A percentile compares a stretch with the other conserved stretches of the same genome.
These are phyloP conservation scores for Ptychadena robeensis DNA, from an alignment of 2,797 vertebrate species.

Conservation along the genomic window DNA sequence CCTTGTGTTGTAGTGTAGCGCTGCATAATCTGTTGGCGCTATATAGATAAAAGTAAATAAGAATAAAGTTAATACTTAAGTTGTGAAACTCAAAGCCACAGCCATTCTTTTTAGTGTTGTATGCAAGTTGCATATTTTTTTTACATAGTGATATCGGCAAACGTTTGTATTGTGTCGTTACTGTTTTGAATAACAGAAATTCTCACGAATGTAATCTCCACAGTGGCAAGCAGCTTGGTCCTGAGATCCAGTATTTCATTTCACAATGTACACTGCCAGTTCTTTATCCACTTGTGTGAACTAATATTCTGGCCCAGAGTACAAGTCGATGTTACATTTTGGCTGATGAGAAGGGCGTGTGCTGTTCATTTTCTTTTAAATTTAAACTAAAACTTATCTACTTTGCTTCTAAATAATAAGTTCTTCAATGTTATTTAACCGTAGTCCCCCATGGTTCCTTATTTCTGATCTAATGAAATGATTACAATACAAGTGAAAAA, in stretches of 20 bases:
- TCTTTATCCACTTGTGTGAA: not conserved
- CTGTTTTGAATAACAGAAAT: not conserved
- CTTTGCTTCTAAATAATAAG: not conserved
- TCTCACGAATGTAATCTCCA: not conserved
- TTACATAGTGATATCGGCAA: not conserved
- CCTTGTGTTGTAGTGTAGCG: too few species aligned
- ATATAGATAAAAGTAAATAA: too few species aligned
- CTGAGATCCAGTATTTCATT: conserved; percentile 1
- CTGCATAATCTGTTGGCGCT: too few species aligned
- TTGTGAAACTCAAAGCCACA: too few species aligned
- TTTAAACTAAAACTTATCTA: not conserved
- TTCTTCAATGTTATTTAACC: not conserved
- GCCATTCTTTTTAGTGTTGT: not conserved
- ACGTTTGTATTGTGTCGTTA: not conserved
- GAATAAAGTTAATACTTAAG: too few species aligned
- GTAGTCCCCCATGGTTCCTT: not conserved
- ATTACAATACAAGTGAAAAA: not conserved
- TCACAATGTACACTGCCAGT: not conserved
- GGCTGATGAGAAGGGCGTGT: not conserved
- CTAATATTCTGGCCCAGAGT: not conserved
- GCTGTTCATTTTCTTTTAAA: not conserved
- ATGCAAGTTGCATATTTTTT: not conserved
- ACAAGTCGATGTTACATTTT: not conserved
- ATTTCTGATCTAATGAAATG: not conserved
- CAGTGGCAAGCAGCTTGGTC: not conserved